Percentiles rank a stretch among this genome's conserved stretches.
Conservation (phyloP, 1,140 invertebrate species). For the Piezodorus guildinii region DNA sequence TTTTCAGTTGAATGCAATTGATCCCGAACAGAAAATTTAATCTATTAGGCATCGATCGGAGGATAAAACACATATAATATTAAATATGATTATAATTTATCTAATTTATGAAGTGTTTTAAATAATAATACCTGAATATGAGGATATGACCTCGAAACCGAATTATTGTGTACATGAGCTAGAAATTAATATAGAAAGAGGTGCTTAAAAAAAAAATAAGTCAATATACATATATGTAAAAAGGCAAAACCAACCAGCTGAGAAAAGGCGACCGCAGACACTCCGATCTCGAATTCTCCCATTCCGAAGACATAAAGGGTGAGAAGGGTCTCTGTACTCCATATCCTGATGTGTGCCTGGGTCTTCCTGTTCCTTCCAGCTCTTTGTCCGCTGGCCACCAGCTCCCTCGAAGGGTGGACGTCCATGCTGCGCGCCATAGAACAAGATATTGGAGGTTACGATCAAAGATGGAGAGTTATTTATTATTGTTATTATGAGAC, state of each 20-base stretch:
- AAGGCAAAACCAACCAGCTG: slow-evolving; percentile 47
- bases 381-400: slow-evolving; percentile 82
- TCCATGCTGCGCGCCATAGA: slow-evolving; percentile 44
- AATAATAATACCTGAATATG: too few species aligned
- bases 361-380: slow-evolving; percentile 67
- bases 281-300: slow-evolving; percentile 81
- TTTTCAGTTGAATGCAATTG: too few species aligned
- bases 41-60: too few species aligned
- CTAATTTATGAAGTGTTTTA: too few species aligned
- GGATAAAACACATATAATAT: too few species aligned
- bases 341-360: slow-evolving; percentile 85
- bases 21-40: too few species aligned
- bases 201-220: too few species aligned
- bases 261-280: slow-evolving; percentile 82
- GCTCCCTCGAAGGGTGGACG: slow-evolving; percentile 77
- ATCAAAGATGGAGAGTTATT: not conserved
- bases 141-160: too few species aligned
- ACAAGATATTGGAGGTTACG: too few species aligned
- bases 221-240: not conserved
- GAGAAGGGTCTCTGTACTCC: slow-evolving; percentile 83
- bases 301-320: slow-evolving; percentile 86
- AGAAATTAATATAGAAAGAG: too few species aligned
- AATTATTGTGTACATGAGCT: too few species aligned
- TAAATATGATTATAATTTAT: too few species aligned
- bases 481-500: not conserved